Conservation (phyloP, 2,113 vertebrate species). For the Passer montanus region DNA sequence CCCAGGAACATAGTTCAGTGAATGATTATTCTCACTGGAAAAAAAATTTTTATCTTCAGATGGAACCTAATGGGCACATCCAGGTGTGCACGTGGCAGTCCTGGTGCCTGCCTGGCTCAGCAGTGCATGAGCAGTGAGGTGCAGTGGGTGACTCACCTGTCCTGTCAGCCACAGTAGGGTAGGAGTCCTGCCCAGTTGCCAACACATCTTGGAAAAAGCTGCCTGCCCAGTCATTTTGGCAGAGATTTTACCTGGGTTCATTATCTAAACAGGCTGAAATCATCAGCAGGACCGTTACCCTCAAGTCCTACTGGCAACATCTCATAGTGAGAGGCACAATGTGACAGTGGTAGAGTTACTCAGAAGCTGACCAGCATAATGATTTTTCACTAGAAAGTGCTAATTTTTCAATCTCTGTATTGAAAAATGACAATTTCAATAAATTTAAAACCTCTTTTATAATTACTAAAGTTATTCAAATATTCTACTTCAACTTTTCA, state of each 20-base stretch:
- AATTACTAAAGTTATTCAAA: not conserved
- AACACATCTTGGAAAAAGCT: not conserved
- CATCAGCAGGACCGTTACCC: not conserved
- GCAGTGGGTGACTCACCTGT: rapidly evolving
- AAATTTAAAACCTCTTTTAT: not conserved
- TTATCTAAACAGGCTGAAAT: not conserved
- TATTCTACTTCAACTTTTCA: not conserved
- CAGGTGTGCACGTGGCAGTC: rapidly evolving
- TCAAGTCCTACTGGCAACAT: not conserved
- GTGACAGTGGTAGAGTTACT: not conserved
- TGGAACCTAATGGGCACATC: not conserved
- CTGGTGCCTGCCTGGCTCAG: not conserved
- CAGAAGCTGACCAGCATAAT: not conserved
- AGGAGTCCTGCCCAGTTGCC: not conserved
- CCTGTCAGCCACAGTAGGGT: not conserved
- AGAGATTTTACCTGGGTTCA: not conserved
- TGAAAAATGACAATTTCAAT: not conserved
- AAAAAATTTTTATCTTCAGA: not conserved
- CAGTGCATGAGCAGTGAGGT: not conserved
- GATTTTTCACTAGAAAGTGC: not conserved
- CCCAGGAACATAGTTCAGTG: not conserved
- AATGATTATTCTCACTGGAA: not conserved
- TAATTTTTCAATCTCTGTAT: not conserved
- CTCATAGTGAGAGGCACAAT: not conserved
- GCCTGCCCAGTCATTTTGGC: not conserved